Base-by-base conservation (phyloP, 92 coral and sea anemone species). In the Umimayanthus kanabou region DNA sequence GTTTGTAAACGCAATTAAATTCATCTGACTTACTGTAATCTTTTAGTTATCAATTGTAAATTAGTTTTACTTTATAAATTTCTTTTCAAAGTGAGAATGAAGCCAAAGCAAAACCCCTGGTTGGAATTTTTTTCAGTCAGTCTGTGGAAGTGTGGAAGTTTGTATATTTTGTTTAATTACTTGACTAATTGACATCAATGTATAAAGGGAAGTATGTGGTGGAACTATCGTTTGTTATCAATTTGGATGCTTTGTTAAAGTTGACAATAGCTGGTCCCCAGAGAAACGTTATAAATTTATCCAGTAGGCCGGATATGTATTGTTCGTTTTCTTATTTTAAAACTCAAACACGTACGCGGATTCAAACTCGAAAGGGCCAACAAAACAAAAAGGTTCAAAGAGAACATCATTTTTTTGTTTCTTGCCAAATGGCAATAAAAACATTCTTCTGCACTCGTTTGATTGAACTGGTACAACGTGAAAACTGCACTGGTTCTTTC, bases 101-200 rank as follows among this genome's bases (percentile, higher is more conserved):
- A 61, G 15, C 4, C 22, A 5, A 16, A 61, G 69, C 69, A 61
- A 23, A 61, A 61, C 15, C n/a, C 20, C n/a, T 3, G 26, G 69
- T 61, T 61, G 69, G 69, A 61, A 61, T 7, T 61, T 4, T 61
- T 61, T 61, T 61, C 69, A 61, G 69, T 61, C 69, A 61, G 69
- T 61, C 15, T 3, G 9, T 23, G 9, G 26, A 25, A 61, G 23
- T 39, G 9, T 23, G 1, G 26, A 25, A 20, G 23, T 75, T 28
- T 23, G 5, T 20, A 18, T 33, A 73, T 37, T 30, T 73, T 30
- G n/a, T 39, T 73, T 39, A 1, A 53, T 55, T 33, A 49, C 66
- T 13, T 39, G 39, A 79, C 50, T 55, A 79, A 79, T 79, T 47
- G 50, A 39, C 79, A 39, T 75, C 78, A 33, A 73, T 73, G 22